A percentile compares a stretch with the other conserved stretches of the same genome.
These are phyloP conservation scores for Callipepla californica DNA, from an alignment of 2,113 vertebrate genomes.

Conservation along the genomic window DNA sequence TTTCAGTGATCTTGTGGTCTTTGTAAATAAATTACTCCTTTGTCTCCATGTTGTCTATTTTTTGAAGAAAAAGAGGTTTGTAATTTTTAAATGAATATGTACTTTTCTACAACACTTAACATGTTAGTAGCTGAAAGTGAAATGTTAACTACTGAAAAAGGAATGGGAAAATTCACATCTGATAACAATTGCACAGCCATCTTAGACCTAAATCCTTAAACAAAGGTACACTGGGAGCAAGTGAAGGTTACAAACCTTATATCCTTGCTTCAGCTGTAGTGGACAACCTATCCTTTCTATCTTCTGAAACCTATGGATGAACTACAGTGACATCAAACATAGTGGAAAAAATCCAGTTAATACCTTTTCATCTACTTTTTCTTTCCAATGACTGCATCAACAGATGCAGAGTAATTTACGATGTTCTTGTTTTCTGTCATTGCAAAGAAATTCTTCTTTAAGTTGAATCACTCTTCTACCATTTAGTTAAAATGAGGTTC, in stretches of 20 bases:
- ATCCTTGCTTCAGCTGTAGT: background rate
- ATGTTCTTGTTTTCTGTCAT: background rate
- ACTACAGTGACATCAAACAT: background rate
- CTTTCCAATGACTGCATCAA: background rate
- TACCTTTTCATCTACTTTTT: background rate
- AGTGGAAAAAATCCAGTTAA: background rate
- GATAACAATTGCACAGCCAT: background rate
- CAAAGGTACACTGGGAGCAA: background rate
- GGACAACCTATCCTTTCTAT: background rate
- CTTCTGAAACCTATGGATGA: background rate
- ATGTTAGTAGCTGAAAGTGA: background rate
- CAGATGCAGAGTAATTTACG: background rate
- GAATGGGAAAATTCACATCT: background rate
- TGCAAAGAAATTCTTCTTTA: background rate
- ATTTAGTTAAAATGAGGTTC: background rate
- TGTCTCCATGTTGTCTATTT: background rate
- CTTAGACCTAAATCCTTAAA: background rate
- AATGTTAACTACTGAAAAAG: background rate
- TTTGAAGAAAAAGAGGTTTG: background rate
- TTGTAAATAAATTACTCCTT: background rate
- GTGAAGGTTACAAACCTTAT: background rate
- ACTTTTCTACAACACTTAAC: background rate
- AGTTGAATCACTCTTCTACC: background rate
- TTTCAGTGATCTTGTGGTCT: background rate
- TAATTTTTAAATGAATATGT: background rate